Conservation (phyloP, 2,797 vertebrate species). For the Anas bernieri region DNA sequence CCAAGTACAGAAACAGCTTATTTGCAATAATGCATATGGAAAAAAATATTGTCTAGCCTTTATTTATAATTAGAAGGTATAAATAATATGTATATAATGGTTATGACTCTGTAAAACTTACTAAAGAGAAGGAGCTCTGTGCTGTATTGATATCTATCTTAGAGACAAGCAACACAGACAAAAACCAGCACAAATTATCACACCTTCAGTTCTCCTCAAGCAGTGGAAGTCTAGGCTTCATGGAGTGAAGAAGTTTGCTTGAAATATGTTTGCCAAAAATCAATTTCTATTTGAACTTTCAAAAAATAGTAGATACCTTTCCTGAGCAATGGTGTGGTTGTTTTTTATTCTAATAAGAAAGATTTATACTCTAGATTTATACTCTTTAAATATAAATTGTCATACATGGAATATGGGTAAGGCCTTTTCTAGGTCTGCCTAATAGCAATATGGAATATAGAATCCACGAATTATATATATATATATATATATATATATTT, state of each 20-base stretch:
- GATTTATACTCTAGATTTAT: too few relatives aligned
- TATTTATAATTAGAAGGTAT: neutral
- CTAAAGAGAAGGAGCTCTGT: neutral
- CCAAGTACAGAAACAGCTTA: neutral
- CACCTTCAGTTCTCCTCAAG: neutral
- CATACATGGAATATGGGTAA: neutral
- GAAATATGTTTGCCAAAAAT: neutral
- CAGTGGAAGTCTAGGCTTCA: neutral
- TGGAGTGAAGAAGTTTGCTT: neutral
- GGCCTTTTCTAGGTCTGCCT: neutral
- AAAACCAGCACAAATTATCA: neutral
- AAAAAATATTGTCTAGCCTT: neutral
- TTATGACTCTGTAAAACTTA: neutral
- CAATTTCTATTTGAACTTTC: neutral
- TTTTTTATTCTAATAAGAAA: neutral
- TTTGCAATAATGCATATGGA: neutral
- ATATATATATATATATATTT: too few relatives aligned
- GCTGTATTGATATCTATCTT: neutral
- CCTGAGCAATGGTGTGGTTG: neutral
- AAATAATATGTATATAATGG: neutral
- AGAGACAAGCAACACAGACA: neutral
- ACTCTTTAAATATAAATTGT: neutral
- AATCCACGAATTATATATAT: neutral
- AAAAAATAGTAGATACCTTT: neutral
- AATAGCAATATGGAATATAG: neutral